Conservation (phyloP, 2,888 invertebrate genomes). For the Biston betularia region DNA sequence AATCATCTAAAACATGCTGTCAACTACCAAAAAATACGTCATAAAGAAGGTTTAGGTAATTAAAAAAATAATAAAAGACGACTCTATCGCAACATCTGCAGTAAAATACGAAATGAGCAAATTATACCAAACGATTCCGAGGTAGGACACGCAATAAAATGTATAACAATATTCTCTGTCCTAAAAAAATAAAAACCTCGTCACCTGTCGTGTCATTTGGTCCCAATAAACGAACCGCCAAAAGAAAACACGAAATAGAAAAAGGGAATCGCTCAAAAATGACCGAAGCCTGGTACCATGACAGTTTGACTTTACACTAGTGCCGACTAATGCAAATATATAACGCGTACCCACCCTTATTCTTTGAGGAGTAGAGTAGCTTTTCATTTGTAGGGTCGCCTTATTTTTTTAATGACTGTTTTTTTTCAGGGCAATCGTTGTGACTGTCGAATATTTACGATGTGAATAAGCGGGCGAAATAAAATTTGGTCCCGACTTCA, state of each 20-base stretch:
- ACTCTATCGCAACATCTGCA: conserved; percentile 76
- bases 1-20: conserved; percentile 17
- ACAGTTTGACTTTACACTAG: conserved; percentile 60
- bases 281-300: conserved; percentile 72
- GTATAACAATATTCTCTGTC: conserved; percentile 79
- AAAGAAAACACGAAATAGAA: conserved; percentile 77
- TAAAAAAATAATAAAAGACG: conserved; percentile 30
- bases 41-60: background rate
- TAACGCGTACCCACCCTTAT: conserved; percentile 41
- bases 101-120: conserved; percentile 65
- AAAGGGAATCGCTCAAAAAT: conserved; percentile 72
- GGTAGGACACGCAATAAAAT: conserved; percentile 82
- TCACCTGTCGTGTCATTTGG: conserved; percentile 87
- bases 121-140: conserved; percentile 70
- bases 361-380: conserved; percentile 11
- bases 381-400: conserved; percentile 34
- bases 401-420: conserved; percentile 57
- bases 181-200: conserved; percentile 72
- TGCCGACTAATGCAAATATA: conserved; percentile 38
- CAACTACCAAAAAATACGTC: background rate
- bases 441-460: conserved; percentile 84
- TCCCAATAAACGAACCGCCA: conserved; percentile 82
- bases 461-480: conserved; percentile 80
- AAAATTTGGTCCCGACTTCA: conserved; percentile 78
- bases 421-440: conserved; percentile 70